Evolutionary conservation across 2,888 invertebrate species (phyloP).

Genomic region (Pteria penguin): DNA sequence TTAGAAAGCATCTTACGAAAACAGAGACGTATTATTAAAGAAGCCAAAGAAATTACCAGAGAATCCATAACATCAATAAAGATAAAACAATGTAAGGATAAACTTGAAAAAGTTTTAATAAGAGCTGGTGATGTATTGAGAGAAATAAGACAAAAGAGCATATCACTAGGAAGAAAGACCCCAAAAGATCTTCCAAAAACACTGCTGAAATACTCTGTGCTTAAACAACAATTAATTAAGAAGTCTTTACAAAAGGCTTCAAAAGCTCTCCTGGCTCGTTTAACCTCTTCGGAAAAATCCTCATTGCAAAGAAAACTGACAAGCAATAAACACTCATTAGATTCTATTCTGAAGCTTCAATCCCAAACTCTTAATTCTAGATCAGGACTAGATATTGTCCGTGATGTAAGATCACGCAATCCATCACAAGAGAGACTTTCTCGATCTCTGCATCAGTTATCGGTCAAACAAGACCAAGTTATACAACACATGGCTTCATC

Average conservation of each 20-base stretch:
- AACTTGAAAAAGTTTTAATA: background rate
- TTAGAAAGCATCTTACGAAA: constrained; percentile 30
- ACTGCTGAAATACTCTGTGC: constrained; percentile 6
- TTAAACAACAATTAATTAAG: constrained; percentile 25
- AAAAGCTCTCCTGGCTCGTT: background rate
- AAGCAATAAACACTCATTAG: background rate
- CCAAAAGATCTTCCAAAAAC: background rate
- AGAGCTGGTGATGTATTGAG: too few species aligned
- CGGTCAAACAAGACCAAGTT: background rate
- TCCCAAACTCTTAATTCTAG: background rate
- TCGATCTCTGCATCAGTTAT: background rate
- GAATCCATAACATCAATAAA: background rate
- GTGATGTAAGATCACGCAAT: background rate
- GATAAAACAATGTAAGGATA: background rate
- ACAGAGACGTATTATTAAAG: constrained; percentile 36
- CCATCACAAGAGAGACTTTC: background rate
- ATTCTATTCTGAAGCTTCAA: background rate
- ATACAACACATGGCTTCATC: background rate
- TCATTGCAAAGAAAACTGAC: background rate
- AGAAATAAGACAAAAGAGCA: background rate
- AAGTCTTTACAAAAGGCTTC: background rate
- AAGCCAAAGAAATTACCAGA: background rate
- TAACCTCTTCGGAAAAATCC: background rate
- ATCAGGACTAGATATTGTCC: background rate
- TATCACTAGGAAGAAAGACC: background rate